Percentiles rank a stretch among this genome's conserved stretches.
Conservation (phyloP, 2,113 vertebrate genomes). For the Baryphthengus martii region DNA sequence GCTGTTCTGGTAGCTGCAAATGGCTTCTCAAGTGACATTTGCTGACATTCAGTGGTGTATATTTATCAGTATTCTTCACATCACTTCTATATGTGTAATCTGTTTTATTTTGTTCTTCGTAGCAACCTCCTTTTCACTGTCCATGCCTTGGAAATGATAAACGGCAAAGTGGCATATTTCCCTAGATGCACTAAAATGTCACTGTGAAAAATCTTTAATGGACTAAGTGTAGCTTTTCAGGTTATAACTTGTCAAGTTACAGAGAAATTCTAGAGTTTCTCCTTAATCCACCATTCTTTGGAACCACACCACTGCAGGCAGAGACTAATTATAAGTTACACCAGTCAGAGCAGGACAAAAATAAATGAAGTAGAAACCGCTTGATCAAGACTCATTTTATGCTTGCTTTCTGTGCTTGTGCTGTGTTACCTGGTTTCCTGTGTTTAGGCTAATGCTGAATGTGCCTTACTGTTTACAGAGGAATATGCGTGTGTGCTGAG, state of each 20-base stretch:
- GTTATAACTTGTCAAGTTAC: constrained; percentile 95
- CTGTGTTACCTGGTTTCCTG: constrained; percentile 37
- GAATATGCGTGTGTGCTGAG: neutral
- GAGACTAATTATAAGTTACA: constrained; percentile 92
- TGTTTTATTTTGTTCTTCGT: constrained; percentile 90
- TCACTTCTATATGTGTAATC: constrained; percentile 91
- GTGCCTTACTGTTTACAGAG: neutral
- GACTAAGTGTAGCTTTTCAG: constrained; percentile 99
- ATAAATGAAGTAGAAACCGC: constrained; percentile 82
- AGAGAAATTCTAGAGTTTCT: constrained; percentile 91
- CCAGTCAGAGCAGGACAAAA: constrained; percentile 83
- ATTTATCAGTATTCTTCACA: constrained; percentile 95
- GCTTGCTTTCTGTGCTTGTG: constrained; percentile 34
- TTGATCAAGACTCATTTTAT: constrained; percentile 75
- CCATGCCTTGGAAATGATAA: constrained; percentile 91
- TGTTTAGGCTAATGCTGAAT: neutral
- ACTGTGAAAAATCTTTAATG: constrained; percentile 97
- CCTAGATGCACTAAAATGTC: constrained; percentile 95
- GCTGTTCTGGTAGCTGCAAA: constrained; percentile 94
- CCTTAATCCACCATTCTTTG: constrained; percentile 81
- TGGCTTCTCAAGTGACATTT: constrained; percentile 99
- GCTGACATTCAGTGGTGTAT: constrained; percentile 98
- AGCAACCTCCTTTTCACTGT: constrained; percentile 85
- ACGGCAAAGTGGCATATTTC: constrained; percentile 90
- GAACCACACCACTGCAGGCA: constrained; percentile 85